Percentiles rank a stretch among this genome's conserved stretches.
phyloP scores from a whole-genome alignment of 2,888 invertebrate species.

The Lissonota sp. region DNA sequence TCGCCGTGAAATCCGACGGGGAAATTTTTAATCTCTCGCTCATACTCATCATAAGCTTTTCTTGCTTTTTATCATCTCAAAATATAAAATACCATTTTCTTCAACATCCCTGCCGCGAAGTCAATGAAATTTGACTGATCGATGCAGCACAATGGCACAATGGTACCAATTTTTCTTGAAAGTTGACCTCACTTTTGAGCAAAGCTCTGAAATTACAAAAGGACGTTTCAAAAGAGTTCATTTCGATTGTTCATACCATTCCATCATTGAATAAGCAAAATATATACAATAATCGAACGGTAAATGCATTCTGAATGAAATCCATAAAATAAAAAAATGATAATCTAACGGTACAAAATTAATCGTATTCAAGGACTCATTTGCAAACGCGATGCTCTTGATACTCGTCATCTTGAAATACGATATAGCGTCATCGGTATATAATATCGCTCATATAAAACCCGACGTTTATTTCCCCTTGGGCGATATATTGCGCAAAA shows the following conservation, averaged over 20 bases:
- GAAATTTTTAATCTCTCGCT: not conserved
- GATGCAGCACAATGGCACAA: not conserved
- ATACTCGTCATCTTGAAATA: slow-evolving; percentile 26
- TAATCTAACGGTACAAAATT: not conserved
- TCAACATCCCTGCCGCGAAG: not conserved
- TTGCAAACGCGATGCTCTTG: not conserved
- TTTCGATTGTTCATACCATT: not conserved
- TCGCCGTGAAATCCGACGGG: not conserved
- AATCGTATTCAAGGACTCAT: not conserved
- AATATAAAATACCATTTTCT: not conserved
- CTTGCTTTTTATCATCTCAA: not conserved
- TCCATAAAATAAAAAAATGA: not conserved
- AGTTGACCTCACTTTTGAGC: not conserved
- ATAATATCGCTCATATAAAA: not conserved
- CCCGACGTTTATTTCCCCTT: not conserved
- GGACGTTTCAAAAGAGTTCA: not conserved
- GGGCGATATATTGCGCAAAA: not conserved
- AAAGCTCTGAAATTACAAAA: not conserved
- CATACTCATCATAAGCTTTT: not conserved
- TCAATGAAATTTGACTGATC: not conserved
- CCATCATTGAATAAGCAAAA: not conserved
- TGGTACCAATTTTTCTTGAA: not conserved
- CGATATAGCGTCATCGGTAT: slow-evolving; percentile 13
- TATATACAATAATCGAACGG: not conserved
- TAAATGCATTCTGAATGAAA: not conserved